Base-by-base conservation (phyloP, 2,113 vertebrate genomes). In the Triplophysa rosa region DNA sequence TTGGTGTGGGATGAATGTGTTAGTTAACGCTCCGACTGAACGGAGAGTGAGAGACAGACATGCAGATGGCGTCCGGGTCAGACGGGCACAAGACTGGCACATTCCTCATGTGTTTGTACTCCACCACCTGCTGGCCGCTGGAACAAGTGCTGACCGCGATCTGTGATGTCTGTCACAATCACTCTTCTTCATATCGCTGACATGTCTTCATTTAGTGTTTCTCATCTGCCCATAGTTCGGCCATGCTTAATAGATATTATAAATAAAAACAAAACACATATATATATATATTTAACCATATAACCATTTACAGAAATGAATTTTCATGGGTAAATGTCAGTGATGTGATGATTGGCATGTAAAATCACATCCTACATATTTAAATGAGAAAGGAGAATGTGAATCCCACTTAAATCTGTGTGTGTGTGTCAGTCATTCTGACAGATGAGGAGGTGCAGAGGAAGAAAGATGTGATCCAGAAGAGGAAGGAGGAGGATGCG, bases 391-490 rank as follows among this genome's bases (percentile, higher is more conserved):
- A 29, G 2, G 10, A 26, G 16, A 8, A 17, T 59, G 17, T 49
- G 19, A 8, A 17, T 45, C 19, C 8, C 21, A 23, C 56, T 10
- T 74, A n/a, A 61, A 47, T 54, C 10, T 72, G 23, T 23, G 47
- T 1, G 2, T 70, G 14, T 62, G 19, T 58, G 3, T 26, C 49
- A 99, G 98, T 99, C 90, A 99, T 99, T 84, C 90, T 99, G 89
- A 99, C 97, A 0, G 98, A 99, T 0, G 97, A 98, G 89, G 97
- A 99, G 87, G 96, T 99, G 54, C 98, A 98, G 93, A 93, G 97
- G 87, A 99, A 99, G 87, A 91, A 98, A 7, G 96, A 99, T 85
- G 90, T 99, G 93, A 98, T 99, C 82, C 87, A 95, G 84, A 95
- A 95, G 80, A 89, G 97, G 47, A 99, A 99, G 90, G 96, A 98